Percentiles rank a stretch among this genome's conserved stretches.
phyloP scores from a whole-genome alignment of 2,888 invertebrate genomes.

The Omphaloscelis lunosa region DNA sequence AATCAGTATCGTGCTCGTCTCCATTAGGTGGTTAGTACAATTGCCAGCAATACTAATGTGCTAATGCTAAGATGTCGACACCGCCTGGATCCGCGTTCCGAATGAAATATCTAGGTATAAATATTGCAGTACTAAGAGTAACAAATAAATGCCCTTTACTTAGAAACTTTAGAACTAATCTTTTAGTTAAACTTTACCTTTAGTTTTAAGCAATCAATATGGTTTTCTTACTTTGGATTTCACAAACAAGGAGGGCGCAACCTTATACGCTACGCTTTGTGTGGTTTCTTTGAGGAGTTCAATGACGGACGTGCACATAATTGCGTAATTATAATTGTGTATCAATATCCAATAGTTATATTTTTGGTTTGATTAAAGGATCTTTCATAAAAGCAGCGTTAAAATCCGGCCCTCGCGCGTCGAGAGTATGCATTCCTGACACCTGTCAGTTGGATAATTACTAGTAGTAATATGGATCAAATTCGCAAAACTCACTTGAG shows the following conservation, averaged over 20 bases:
- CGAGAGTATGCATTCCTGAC: too few relatives aligned
- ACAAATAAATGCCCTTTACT: slow-evolving; percentile 49
- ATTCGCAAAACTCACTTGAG: too few relatives aligned
- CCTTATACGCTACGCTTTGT: neutral
- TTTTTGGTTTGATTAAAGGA: too few relatives aligned
- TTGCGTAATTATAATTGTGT: neutral
- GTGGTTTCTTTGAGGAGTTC: neutral
- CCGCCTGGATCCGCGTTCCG: slow-evolving; percentile 33
- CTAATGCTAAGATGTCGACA: slow-evolving; percentile 44
- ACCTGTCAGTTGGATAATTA: too few relatives aligned
- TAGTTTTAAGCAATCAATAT: neutral
- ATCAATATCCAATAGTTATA: neutral
- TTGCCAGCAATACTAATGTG: slow-evolving; percentile 52
- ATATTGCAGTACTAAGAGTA: slow-evolving; percentile 31
- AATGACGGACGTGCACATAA: too few relatives aligned
- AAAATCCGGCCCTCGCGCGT: too few relatives aligned
- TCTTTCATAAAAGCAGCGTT: too few relatives aligned
- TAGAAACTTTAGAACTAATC: slow-evolving; percentile 13
- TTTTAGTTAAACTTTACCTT: slow-evolving; percentile 9
- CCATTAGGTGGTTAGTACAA: slow-evolving; percentile 41
- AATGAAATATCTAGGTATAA: slow-evolving; percentile 52
- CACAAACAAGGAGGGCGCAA: neutral
- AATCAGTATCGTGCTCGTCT: slow-evolving; percentile 49
- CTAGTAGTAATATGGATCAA: too few relatives aligned
- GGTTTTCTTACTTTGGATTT: neutral